A percentile compares a stretch with the other conserved stretches of the same genome.
phyloP scores from a whole-genome alignment of 2,888 invertebrate species.

The Tenodera sinensis region DNA sequence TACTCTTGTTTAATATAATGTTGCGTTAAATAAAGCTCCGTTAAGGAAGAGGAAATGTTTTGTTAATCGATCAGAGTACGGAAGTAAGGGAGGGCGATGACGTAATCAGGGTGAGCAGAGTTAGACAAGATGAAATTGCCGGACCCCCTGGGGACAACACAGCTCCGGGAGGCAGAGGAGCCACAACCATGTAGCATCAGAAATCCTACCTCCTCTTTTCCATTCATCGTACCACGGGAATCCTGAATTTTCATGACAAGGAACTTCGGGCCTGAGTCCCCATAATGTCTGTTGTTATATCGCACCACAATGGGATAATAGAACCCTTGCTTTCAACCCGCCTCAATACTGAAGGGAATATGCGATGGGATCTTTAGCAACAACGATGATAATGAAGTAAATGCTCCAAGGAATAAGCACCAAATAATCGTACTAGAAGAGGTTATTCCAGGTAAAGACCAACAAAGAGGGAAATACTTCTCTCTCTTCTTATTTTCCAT shows the following conservation, averaged over 20 bases:
- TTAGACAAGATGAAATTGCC: not conserved
- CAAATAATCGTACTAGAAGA: not conserved
- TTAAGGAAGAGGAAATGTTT: not conserved
- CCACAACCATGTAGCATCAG: not conserved
- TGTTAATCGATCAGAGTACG: not conserved
- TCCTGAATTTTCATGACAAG: not conserved
- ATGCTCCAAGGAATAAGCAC: not conserved
- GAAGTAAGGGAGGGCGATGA: not conserved
- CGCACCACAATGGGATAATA: not conserved
- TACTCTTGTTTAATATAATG: not conserved
- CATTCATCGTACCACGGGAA: not conserved
- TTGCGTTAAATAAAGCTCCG: not conserved
- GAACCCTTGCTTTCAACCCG: not conserved
- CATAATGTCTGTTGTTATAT: not conserved
- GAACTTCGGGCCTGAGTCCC: not conserved
- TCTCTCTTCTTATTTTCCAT: too few species aligned
- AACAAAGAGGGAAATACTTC: not conserved
- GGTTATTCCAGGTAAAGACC: not conserved
- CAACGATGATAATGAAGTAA: not conserved
- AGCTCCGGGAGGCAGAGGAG: not conserved
- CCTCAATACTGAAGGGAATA: not conserved
- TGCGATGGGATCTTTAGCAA: not conserved
- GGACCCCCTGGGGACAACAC: not conserved
- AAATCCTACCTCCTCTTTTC: not conserved
- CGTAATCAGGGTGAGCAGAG: not conserved